Percentiles rank a stretch among this genome's conserved stretches.
These are phyloP conservation scores for Lasaia peninsularis DNA, from an alignment of 1,140 invertebrate species.

Conservation along the genomic window DNA sequence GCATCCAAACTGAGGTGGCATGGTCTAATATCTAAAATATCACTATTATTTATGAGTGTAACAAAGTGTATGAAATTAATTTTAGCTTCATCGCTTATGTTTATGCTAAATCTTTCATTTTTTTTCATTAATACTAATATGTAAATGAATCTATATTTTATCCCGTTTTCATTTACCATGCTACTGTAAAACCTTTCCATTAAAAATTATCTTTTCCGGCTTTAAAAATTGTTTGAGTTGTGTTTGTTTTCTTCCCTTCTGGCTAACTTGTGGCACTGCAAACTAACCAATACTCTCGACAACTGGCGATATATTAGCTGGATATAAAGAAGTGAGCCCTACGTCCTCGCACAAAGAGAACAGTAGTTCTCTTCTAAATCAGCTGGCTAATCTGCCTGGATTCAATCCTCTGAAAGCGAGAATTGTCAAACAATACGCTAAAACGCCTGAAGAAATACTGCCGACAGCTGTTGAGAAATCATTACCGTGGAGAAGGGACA, in stretches of 20 bases:
- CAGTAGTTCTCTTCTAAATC: slow-evolving; percentile 81
- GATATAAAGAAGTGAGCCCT: slow-evolving; percentile 75
- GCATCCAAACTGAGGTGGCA: slow-evolving; percentile 14
- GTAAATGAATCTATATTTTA: slow-evolving; percentile 16
- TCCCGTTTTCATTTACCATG: slow-evolving; percentile 6
- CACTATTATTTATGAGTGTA: slow-evolving; percentile 18
- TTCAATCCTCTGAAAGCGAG: slow-evolving; percentile 81
- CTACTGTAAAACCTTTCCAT: background rate
- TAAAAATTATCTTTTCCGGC: slow-evolving; percentile 49
- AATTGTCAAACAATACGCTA: slow-evolving; percentile 81
- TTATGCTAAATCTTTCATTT: slow-evolving; percentile 17
- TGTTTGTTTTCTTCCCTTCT: slow-evolving; percentile 74
- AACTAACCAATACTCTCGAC: slow-evolving; percentile 55
- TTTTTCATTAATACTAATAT: slow-evolving; percentile 7
- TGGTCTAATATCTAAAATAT: slow-evolving; percentile 15
- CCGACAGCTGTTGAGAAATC: slow-evolving; percentile 85
- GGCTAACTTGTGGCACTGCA: slow-evolving; percentile 67
- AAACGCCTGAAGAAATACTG: slow-evolving; percentile 77
- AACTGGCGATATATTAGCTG: slow-evolving; percentile 64
- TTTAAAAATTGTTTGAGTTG: slow-evolving; percentile 67
- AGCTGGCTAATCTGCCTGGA: slow-evolving; percentile 81
- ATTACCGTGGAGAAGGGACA: slow-evolving; percentile 86
- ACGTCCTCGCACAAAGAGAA: slow-evolving; percentile 78
- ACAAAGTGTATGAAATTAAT: slow-evolving; percentile 18
- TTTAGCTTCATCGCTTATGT: slow-evolving; percentile 31